Evolutionary conservation across 2,113 vertebrate genomes (phyloP), one percentile per base, ranked within the genome.

Genomic region (Muscicapa adusta): DNA sequence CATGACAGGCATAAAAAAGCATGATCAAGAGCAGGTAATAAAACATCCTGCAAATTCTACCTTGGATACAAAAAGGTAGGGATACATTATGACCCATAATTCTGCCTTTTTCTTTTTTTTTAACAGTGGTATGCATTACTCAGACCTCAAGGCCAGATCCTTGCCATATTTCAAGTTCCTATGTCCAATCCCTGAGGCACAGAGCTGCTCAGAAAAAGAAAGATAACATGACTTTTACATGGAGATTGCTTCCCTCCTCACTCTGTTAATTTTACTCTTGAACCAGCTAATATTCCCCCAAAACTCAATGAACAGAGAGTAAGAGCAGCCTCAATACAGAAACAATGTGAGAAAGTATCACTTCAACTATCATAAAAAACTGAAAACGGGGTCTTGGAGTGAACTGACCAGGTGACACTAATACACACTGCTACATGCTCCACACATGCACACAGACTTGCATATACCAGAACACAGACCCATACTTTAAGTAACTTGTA

Each of bases 131-230:
- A 93, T 51, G 22, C 60, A 40, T 62, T 94, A 93, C 75, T 94
- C 75, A 94, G 89, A 77, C 71, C 75, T 88, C 51, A 62, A 60
- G 54, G 74, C 60, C 84, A 93, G 63, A 91, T 76, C 38, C 54
- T 22, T 74, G 88, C 75, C 78, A 95, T 93, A 89, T 80, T 88
- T 93, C 56, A 83, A 95, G 77, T 47, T 91, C 50, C 53, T 76
- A 7, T 65, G 50, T 92, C 58, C 82, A 88, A 91, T 82, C 74
- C 63, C 67, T 17, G 16, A 62, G 78, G 89, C 33, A 76, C 42
- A 88, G 84, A 92, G 34, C 58, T 88, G 38, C 28, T 93, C 54
- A 88, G 74, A 79, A 92, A 60, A 71, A 88, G 24, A 54, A 71
- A 67, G 36, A 31, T 40, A 68, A 73, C 38, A 60, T 0, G 0